phyloP scores from a whole-genome alignment of 2,888 invertebrate genomes.

The Gerosis bhagava region DNA sequence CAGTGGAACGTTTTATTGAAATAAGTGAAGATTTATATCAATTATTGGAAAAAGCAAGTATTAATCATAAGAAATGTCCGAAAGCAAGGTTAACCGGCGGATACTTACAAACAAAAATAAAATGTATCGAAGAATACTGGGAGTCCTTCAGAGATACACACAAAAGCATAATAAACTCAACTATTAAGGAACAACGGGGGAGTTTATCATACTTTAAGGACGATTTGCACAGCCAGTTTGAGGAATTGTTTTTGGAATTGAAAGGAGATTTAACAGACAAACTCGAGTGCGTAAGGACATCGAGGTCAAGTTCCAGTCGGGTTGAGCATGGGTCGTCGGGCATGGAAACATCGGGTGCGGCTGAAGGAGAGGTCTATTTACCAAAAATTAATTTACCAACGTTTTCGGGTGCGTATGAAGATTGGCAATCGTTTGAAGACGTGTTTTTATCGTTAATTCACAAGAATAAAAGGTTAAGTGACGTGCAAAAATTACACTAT shows the following conservation, averaged over 20 bases:
- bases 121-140: slow-evolving; percentile 12
- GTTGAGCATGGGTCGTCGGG: neutral
- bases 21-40: too few species aligned
- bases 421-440: slow-evolving; percentile 10
- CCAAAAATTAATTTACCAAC: slow-evolving; percentile 10
- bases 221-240: neutral
- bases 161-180: neutral
- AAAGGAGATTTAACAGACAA: neutral
- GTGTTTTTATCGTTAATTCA: slow-evolving; percentile 3
- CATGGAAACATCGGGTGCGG: neutral
- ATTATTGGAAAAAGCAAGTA: too few species aligned
- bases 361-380: neutral
- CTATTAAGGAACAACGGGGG: neutral
- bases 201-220: neutral
- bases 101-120: slow-evolving; percentile 5
- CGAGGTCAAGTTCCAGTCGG: neutral
- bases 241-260: slow-evolving; percentile 3
- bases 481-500: too few species aligned
- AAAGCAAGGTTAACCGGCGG: neutral
- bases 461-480: neutral
- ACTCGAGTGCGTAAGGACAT: neutral
- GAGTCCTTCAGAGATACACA: neutral
- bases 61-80: slow-evolving; percentile 8
- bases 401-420: slow-evolving; percentile 4
- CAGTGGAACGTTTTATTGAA: too few species aligned